Base-by-base conservation (phyloP, 2,113 vertebrate species). In the Paradisaea rubra region DNA sequence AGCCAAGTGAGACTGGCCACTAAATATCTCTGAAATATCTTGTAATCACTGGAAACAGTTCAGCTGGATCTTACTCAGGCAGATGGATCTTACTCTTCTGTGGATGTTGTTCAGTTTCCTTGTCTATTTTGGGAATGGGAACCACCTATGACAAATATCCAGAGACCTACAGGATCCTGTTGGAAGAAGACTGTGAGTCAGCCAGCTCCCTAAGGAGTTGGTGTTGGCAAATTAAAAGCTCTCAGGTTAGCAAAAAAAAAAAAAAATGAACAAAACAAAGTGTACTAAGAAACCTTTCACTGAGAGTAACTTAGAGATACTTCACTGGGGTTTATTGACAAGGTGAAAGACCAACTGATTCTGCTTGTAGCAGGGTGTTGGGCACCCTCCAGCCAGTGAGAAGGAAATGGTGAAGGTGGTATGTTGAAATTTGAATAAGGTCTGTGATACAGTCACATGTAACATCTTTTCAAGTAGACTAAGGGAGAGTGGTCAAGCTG, bases 31-130 rank as follows among this genome's bases (percentile, higher is more conserved):
- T 65, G 37, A 81, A 86, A 56, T 88, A 49, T 4, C 37, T 89
- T 85, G 16, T 69, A 57, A 87, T 81, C 15, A 1, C 70, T 93
- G 88, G 91, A 76, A 91, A 31, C 49, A 35, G 44, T 72, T 79
- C 7, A 0, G 9, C 57, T 89, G 70, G 84, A 79, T 50, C 44
- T 50, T 63, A 16, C 57, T 88, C 83, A 70, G 27, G 42, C 45
- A 86, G 64, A 45, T 73, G 64, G 31, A 70, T 86, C 64, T 82
- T 60, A 44, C 45, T 81, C 17, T 65, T 68, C 50, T 17, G 22
- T 76, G n/a, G 45, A 57, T 89, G 57, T 78, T n/a, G 13, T 79
- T 93, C 79, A 31, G 10, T 66, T 86, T 88, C 65, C 25, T 17
- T 69, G 13, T 54, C 68, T 84, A 0, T 73, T 90, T 83, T 70